Base-by-base conservation (phyloP, 2,113 vertebrate genomes). In the Periophthalmodon schlosseri region DNA sequence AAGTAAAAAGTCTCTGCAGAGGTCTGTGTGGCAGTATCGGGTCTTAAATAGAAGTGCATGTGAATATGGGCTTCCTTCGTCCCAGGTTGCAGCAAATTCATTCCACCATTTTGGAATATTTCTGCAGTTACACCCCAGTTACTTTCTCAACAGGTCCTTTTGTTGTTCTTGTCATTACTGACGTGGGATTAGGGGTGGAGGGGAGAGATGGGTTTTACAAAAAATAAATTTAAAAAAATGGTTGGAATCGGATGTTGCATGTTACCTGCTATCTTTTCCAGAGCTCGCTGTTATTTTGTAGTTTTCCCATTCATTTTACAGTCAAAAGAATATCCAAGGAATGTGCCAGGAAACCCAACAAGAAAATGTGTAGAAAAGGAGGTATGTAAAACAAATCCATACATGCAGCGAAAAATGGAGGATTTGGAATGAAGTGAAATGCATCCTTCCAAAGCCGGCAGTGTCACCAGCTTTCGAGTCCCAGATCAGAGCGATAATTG, bases 311-410 rank as follows among this genome's bases (percentile, higher is more conserved):
- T 99, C 96, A 98, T 98, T 99, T 98, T 97, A 96, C 97, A 99
- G 97, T 99, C 96, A 99, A 99, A 95, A 97, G 97, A 96, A 99
- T 99, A 98, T 99, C 97, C 96, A 99, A 99, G 97, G 97, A 99
- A 97, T 99, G 97, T 96, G 95, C 97, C 95, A 95, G 97, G 97
- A 99, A 99, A 96, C 97, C 97, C 96, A 98, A 98, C 97, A 99
- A 99, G 97, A 99, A 99, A 99, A 98, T 99, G 94, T 99, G 97
- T 99, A 99, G 96, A 94, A 98, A 99, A 99, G 97, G 96, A 99
- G 97, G 97, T 99, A 99, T 96, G 97, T 99, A 97, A 94, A 94
- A 79, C 80, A 73, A 77, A 93, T 93, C 65, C 83, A 94, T 89
- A 88, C 86, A 90, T 46, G 80, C 82, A 87, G 76, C 80, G 83